These are phyloP conservation scores for Sylvilagus bachmani DNA, from an alignment of 2,113 vertebrate genomes.

Conservation along the genomic window DNA sequence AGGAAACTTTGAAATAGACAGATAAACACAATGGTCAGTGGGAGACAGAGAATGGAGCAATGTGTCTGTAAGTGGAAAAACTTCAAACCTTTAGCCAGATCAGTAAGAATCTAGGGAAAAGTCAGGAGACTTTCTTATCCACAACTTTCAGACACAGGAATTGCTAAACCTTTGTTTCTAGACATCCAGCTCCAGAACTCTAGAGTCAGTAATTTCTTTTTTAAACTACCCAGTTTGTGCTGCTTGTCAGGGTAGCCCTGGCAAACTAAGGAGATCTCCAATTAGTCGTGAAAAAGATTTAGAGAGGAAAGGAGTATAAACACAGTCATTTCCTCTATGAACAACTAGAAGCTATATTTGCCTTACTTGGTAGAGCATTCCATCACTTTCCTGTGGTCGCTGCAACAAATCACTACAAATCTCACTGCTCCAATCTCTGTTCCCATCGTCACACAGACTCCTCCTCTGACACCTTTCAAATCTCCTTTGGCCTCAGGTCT, in stretches of 20 bases:
- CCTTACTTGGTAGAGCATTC: not conserved
- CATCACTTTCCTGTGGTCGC: too few species aligned
- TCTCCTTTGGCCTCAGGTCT: not conserved
- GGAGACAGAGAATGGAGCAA: not conserved
- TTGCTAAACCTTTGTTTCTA: not conserved
- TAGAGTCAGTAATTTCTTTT: not conserved
- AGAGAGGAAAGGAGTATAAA: not conserved
- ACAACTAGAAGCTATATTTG: not conserved
- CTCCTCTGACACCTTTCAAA: not conserved
- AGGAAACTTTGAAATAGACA: too few species aligned
- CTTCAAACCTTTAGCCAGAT: not conserved
- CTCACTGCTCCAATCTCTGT: not conserved
- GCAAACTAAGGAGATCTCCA: not conserved
- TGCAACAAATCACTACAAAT: too few species aligned
- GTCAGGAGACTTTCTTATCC: not conserved
- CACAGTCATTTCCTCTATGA: not conserved
- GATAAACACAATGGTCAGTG: not conserved
- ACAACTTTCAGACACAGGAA: not conserved
- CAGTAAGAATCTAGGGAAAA: not conserved
- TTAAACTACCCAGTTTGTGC: not conserved
- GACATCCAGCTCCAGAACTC: not conserved
- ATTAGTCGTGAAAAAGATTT: not conserved
- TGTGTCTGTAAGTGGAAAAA: not conserved
- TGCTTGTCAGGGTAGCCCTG: not conserved
- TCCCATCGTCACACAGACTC: not conserved